Conservation (phyloP, 2,113 vertebrate genomes). For the Platysternon megacephalum region DNA sequence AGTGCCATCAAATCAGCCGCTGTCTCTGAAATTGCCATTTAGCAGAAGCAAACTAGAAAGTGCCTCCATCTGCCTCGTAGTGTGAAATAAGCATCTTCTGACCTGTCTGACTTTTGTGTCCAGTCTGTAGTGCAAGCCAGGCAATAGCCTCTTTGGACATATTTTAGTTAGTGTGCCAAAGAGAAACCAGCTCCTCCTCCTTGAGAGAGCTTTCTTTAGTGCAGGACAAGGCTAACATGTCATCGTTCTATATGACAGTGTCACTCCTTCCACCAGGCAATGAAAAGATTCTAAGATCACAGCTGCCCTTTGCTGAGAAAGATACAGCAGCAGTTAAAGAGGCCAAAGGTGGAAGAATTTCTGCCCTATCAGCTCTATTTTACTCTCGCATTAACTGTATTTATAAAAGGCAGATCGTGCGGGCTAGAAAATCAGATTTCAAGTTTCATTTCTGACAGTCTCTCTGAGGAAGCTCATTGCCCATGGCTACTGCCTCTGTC, state of each 20-base stretch:
- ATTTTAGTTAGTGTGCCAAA: background rate
- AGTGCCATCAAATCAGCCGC: too few species aligned
- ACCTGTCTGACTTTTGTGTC: background rate
- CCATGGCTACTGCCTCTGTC: background rate
- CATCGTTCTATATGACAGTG: background rate
- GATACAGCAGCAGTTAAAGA: background rate
- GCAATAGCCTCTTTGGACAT: background rate
- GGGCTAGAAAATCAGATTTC: background rate
- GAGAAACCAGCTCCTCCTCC: background rate
- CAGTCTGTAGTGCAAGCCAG: background rate
- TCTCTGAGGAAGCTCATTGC: background rate
- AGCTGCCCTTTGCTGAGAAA: background rate
- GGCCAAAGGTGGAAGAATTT: background rate
- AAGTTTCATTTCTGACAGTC: background rate
- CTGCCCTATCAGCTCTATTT: background rate
- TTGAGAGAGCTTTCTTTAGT: background rate
- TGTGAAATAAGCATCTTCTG: background rate
- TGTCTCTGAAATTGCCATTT: background rate
- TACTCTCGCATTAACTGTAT: background rate
- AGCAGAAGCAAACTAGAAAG: background rate
- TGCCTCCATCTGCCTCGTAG: background rate
- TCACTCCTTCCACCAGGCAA: background rate
- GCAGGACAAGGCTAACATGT: background rate
- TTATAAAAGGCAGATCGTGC: background rate
- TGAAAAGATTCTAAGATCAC: background rate